phyloP scores from a whole-genome alignment of 2,797 vertebrate species.

The Hippopotamyrus pictus region DNA sequence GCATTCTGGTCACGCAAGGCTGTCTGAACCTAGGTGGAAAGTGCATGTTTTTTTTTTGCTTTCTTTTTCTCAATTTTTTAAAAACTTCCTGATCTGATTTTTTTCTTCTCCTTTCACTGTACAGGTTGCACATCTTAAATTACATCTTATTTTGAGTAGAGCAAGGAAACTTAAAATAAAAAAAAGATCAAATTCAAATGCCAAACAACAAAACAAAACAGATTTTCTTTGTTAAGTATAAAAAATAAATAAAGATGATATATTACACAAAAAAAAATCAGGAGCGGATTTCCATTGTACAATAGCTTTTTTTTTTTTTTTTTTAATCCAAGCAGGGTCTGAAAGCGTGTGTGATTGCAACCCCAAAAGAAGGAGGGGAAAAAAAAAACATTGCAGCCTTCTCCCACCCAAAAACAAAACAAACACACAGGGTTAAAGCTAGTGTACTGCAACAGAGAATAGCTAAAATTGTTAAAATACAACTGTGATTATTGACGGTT shows the following conservation, averaged over 20 bases:
- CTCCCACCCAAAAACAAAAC: conserved; percentile 1
- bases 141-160: conserved; percentile 35
- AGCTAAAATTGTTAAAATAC: conserved; percentile 39
- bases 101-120: conserved; percentile 34
- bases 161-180: conserved; percentile 28
- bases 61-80: conserved; percentile 35
- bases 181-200: conserved; percentile 49
- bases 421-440: conserved; percentile 18
- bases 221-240: conserved; percentile 50
- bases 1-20: conserved; percentile 28
- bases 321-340: conserved; percentile 27
- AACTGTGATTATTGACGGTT: conserved; percentile 16
- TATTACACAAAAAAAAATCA: conserved; percentile 50
- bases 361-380: conserved; percentile 22
- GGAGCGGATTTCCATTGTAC: conserved; percentile 33
- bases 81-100: conserved; percentile 28
- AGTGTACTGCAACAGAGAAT: conserved; percentile 25
- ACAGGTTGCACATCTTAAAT: conserved; percentile 31
- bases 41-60: conserved; percentile 19
- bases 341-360: conserved; percentile 21
- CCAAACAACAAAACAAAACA: conserved; percentile 36
- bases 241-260: conserved; percentile 75
- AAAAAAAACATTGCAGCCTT: conserved; percentile 27
- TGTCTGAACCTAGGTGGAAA: conserved; percentile 29
- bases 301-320: conserved; percentile 28